These are phyloP conservation scores for Ryuthela nishihirai DNA, from an alignment of 2,888 invertebrate species.

Conservation along the genomic window DNA sequence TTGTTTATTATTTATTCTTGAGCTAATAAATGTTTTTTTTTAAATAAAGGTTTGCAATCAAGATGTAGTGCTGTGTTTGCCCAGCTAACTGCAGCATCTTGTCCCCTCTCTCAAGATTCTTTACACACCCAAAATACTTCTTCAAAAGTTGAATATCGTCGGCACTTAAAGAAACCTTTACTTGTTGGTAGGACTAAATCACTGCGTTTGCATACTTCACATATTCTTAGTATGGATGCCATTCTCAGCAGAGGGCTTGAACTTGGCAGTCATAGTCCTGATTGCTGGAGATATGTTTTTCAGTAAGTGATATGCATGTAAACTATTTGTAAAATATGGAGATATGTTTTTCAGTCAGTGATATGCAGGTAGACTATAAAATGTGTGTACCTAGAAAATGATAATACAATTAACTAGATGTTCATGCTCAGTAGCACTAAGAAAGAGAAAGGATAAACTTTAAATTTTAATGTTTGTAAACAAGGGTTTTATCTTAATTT, in stretches of 20 bases:
- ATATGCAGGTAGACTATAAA: too few species aligned
- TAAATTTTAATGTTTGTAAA: too few species aligned
- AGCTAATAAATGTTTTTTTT: conserved; percentile 1
- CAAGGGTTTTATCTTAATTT: too few species aligned
- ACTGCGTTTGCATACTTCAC: conserved; percentile 72
- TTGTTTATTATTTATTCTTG: neutral
- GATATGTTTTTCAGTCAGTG: too few species aligned
- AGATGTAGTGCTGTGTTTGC: conserved; percentile 87
- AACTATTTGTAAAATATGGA: too few species aligned
- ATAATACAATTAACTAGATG: too few species aligned
- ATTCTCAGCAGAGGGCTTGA: conserved; percentile 82
- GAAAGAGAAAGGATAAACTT: too few species aligned
- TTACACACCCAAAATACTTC: conserved; percentile 19
- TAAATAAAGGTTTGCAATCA: conserved; percentile 67
- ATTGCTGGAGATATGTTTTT: conserved; percentile 95
- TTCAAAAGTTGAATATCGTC: conserved; percentile 39
- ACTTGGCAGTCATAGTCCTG: conserved; percentile 84
- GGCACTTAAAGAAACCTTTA: conserved; percentile 35
- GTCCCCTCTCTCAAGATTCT: conserved; percentile 61
- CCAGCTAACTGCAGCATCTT: conserved; percentile 80
- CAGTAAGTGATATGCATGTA: too few species aligned
- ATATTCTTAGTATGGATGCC: conserved; percentile 88
- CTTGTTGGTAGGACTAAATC: conserved; percentile 21
- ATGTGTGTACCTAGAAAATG: too few species aligned
- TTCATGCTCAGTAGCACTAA: too few species aligned